Evolutionary conservation across 2,888 invertebrate genomes (phyloP), one percentile per base, ranked within the genome.

Genomic region (Flexamia atlantica): DNA sequence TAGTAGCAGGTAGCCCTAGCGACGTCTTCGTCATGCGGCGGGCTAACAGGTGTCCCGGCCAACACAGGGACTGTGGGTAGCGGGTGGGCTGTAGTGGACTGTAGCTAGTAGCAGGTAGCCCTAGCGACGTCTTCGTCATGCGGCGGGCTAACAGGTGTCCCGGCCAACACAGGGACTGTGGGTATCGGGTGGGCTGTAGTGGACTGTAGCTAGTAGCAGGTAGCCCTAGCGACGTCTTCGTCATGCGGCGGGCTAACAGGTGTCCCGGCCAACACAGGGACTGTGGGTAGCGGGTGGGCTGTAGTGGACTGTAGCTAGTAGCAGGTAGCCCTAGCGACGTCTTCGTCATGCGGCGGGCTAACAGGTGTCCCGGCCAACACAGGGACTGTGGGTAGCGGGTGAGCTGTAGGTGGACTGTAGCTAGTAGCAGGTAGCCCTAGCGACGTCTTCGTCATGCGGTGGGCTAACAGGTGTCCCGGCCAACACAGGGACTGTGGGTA

Each of bases 61-160:
- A n/a, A n/a, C n/a, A n/a, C n/a, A 25, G 25, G 60, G 50, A 4
- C 50, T 14, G 4, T 17, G 60, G 25, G n/a, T 4, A 53, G 53
- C n/a, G n/a, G n/a, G 53, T 53, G 4, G 4, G 4, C 4, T 10
- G 53, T 10, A 53, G 12, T 12, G n/a, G 12, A 53, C n/a, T 4
- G 12, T 10, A n/a, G n/a, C 12, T 17, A 53, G 9, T 53, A 53
- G 53, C 12, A 9, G 12, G 40, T 12, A n/a, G n/a, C n/a, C n/a
- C n/a, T n/a, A n/a, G 14, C 46, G 74, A 28, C 74, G 42, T 36
- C 70, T 70, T 36, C 40, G 70, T 36, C 70, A 40, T 70, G 70
- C 40, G 25, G 20, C 17, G 50, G 3, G 32, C n/a, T n/a, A n/a
- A n/a, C 50, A 64, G 28, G 28, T 64, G 64, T 25, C n/a, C n/a